Evolutionary conservation across 1,140 invertebrate genomes (phyloP), one percentile per base, ranked within the genome.

Genomic region (Adoxophyes honmai): DNA sequence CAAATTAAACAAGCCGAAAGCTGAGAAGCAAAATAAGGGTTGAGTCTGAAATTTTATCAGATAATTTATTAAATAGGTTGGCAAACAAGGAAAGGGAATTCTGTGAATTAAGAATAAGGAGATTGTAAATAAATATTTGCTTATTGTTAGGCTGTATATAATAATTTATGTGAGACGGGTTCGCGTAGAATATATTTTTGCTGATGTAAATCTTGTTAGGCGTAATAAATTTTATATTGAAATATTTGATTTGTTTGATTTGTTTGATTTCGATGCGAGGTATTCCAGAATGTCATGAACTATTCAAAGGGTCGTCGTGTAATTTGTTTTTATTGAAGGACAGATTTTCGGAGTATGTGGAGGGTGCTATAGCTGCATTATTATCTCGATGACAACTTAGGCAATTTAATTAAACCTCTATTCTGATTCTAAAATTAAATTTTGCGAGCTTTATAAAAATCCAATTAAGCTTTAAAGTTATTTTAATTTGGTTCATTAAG

Each of bases 161-260:
- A 65, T 75, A 69, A 75, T 73, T 77, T 77, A 77, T 75, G 54
- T 36, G 59, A 55, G 64, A 68, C 59, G 54, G 53, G 11, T 16
- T 42, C n/a, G n/a, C n/a, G 51, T 21, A 53, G 55, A 60, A 44
- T 64, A 74, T 80, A 80, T 80, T 80, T 79, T 78, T 60, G 57
- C 33, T 68, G 63, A 68, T 79, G 68, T 75, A 74, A 62, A 56
- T 55, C 55, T 70, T 71, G 75, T 80, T 80, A 80, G 75, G 53
- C 58, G 63, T 69, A 75, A 80, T 75, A 70, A 71, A 75, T 75
- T 79, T 66, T 79, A 75, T 73, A 58, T 67, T 52, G 54, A 34
- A 57, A 58, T 64, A 36, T 58, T 18, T 36, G 57, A 18, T 44
- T 39, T 44, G 39, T 44, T 44, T 44, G 39, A 44, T 44, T 44